Percentiles rank a stretch among this genome's conserved stretches.
Conservation (phyloP, 2,888 invertebrate genomes). For the Pyrochroa serraticornis region DNA sequence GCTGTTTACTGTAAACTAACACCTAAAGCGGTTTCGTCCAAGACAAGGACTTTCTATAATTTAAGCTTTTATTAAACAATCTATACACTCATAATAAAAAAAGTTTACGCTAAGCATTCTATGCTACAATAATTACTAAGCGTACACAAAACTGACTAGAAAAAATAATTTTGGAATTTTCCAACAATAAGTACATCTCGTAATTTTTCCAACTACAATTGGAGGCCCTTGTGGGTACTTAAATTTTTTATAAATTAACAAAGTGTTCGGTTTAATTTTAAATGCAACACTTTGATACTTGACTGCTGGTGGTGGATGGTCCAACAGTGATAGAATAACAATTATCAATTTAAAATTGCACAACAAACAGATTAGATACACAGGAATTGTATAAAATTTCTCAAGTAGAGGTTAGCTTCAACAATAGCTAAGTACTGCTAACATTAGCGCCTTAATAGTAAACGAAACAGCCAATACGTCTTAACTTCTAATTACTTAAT, state of each 20-base stretch:
- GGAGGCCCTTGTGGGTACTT: too few relatives aligned
- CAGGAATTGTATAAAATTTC: constrained; percentile 20
- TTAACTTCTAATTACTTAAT: constrained; percentile 2
- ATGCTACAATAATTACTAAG: constrained; percentile 10
- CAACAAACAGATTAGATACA: constrained; percentile 5
- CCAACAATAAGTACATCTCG: constrained; percentile 16
- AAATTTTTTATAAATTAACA: too few relatives aligned
- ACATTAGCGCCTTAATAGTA: constrained; percentile 5
- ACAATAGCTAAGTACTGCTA: constrained; percentile 15
- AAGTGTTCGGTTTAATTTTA: too few relatives aligned
- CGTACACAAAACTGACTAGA: constrained; percentile 13
- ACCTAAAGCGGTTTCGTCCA: too few relatives aligned
- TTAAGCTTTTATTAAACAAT: constrained; percentile 6
- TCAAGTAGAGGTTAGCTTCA: constrained; percentile 7
- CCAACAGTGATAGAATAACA: too few relatives aligned
- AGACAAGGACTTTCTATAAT: neutral
- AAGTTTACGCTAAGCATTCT: constrained; percentile 16
- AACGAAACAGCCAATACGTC: neutral
- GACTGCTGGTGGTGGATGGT: too few relatives aligned
- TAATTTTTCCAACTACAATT: neutral
- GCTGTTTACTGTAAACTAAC: too few relatives aligned
- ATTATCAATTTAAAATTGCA: neutral
- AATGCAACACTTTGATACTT: too few relatives aligned
- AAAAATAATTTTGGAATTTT: constrained; percentile 12
- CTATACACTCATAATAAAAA: constrained; percentile 24